Evolutionary conservation across 2,888 invertebrate species (phyloP).

Genomic region (Rhingia rostrata): DNA sequence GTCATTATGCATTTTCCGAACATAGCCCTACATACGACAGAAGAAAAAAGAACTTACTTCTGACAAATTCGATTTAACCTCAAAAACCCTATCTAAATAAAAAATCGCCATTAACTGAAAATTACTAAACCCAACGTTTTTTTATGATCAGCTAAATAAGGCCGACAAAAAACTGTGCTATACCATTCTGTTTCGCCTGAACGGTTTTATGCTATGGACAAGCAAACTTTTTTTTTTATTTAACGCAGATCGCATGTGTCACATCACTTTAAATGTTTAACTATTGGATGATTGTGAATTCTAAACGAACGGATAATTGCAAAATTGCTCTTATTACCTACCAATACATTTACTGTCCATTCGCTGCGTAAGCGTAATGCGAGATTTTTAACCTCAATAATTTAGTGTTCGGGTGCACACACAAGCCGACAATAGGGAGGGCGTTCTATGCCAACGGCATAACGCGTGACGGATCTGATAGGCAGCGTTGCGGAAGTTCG

Average conservation of each 20-base stretch:
- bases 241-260: constrained; percentile 61
- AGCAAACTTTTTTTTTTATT: constrained; percentile 3
- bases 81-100: no score
- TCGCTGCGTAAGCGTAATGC: constrained; percentile 38
- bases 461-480: constrained; percentile 77
- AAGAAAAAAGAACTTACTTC: no score
- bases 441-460: constrained; percentile 49
- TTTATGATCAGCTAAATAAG: neutral
- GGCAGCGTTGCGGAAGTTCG: constrained; percentile 76
- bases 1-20: no score
- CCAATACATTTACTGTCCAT: constrained; percentile 10
- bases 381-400: constrained; percentile 71
- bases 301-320: constrained; percentile 60
- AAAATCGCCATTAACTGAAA: neutral
- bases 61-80: no score
- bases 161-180: constrained; percentile 31
- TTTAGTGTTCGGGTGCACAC: neutral
- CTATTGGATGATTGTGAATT: constrained; percentile 57
- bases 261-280: constrained; percentile 49
- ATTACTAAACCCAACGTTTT: neutral
- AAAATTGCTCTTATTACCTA: constrained; percentile 56
- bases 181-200: constrained; percentile 50
- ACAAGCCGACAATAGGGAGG: constrained; percentile 12
- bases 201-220: constrained; percentile 40
- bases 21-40: no score